These are phyloP conservation scores for Clunio marinus DNA, from an alignment of 2,888 invertebrate species.

Conservation along the genomic window DNA sequence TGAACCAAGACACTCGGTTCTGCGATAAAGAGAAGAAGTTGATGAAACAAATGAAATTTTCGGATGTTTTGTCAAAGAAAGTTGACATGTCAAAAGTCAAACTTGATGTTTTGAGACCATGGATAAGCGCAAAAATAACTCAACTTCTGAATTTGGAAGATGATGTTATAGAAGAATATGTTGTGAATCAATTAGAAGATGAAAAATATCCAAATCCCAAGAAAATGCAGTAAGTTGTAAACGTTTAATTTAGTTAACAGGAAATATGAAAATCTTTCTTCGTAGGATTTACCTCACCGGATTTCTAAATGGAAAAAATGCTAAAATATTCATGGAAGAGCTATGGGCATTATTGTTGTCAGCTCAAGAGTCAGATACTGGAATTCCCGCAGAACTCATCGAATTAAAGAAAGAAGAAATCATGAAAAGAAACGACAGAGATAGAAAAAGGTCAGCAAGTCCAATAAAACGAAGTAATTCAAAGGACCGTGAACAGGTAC, in stretches of 20 bases:
- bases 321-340: slow-evolving; percentile 95
- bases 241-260: not conserved
- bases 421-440: slow-evolving; percentile 62
- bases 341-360: slow-evolving; percentile 93
- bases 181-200: slow-evolving; percentile 93
- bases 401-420: slow-evolving; percentile 97
- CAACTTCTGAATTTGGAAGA: slow-evolving; percentile 97
- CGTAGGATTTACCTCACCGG: slow-evolving; percentile 90
- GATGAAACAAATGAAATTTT: slow-evolving; percentile 98
- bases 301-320: slow-evolving; percentile 96
- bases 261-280: not conserved
- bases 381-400: slow-evolving; percentile 91
- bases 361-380: slow-evolving; percentile 91
- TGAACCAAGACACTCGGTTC: slow-evolving; percentile 98
- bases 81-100: slow-evolving; percentile 99
- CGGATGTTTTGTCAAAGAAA: slow-evolving; percentile 89
- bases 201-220: slow-evolving; percentile 95
- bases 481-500: not conserved
- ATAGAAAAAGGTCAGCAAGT: not conserved
- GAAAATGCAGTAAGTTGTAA: slow-evolving; percentile 71
- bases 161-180: slow-evolving; percentile 98
- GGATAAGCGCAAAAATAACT: slow-evolving; percentile 96
- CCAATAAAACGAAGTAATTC: slow-evolving; percentile 3
- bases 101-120: slow-evolving; percentile 94
- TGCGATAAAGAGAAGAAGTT: slow-evolving; percentile 99